Conservation (phyloP, 2,797 vertebrate genomes). For the Euthynnus affinis region DNA sequence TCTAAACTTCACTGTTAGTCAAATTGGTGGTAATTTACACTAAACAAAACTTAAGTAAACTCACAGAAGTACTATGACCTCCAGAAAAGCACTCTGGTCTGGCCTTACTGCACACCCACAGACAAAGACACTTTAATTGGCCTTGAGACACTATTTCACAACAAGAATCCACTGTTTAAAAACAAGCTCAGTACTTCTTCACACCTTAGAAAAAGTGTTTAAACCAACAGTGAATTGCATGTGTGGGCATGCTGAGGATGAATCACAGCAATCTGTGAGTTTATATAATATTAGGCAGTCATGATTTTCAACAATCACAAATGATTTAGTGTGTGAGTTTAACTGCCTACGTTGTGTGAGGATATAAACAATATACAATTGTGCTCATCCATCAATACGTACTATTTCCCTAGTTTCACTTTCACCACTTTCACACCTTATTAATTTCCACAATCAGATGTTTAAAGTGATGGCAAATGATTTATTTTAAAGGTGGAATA, state of each 20-base stretch:
- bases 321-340: constrained; percentile 20
- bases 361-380: constrained; percentile 14
- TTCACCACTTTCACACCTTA: not conserved
- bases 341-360: not conserved
- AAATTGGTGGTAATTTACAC: constrained; percentile 14
- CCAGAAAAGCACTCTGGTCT: constrained; percentile 35
- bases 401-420: not conserved
- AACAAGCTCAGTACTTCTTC: constrained; percentile 57
- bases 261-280: constrained; percentile 62
- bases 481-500: not conserved
- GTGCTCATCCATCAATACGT: not conserved
- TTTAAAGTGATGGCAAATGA: no score
- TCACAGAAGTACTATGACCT: constrained; percentile 36
- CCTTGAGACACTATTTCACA: constrained; percentile 56
- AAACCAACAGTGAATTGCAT: constrained; percentile 51
- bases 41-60: constrained; percentile 36
- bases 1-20: constrained; percentile 6
- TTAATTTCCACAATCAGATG: not conserved
- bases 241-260: constrained; percentile 51
- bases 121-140: constrained; percentile 65
- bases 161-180: constrained; percentile 54
- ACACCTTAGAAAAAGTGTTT: constrained; percentile 55
- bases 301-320: constrained; percentile 34
- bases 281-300: constrained; percentile 49
- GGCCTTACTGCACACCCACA: constrained; percentile 26